Base-by-base conservation (phyloP, 2,888 invertebrate species). In the Thymelicus lineola region DNA sequence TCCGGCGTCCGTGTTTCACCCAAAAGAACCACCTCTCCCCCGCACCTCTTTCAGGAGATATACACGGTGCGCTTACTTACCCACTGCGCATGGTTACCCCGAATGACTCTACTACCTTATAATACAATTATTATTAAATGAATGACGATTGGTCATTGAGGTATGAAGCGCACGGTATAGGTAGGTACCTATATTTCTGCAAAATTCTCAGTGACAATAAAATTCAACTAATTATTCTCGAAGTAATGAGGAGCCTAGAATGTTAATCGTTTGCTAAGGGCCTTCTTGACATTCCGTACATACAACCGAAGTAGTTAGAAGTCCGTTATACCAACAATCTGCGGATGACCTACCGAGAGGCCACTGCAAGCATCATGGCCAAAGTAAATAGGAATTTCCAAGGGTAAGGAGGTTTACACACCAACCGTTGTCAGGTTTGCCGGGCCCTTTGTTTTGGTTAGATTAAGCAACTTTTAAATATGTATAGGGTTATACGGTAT, bases 261-360 rank as follows among this genome's bases (percentile, higher is more conserved):
- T 64, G 55, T 14, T 64, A 64, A 64, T 64, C 14, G 28, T 58
- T 28, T 35, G 2, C 50, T 72, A 72, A 73, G 70, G 68, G 71
- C 72, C 73, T 79, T 72, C 77, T 80, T 80, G 66, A 73, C 75
- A 79, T 80, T 78, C 80, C 75, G 78, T 73, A 72, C 73, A 72
- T 78, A 76, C 76, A 73, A 74, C 76, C 71, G 75, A 77, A 75
- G 65, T 72, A 63, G 72, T 72, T 68, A 72, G 65, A 50, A 72
- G 73, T 71, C 79, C 79, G 79, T 78, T 80, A 78, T 72, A 59
- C 67, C 73, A 74, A 75, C 73, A 73, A 67, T 63, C 66, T 57
- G 64, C 73, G 70, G 71, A 65, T 76, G 74, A 72, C 75, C 75
- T 73, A 73, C 66, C 71, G 36, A 68, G 70, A 65, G 72, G 69